Evolutionary conservation across 2,797 vertebrate genomes (phyloP), one percentile per base, ranked within the genome.

Genomic region (Novumbra hubbsi): DNA sequence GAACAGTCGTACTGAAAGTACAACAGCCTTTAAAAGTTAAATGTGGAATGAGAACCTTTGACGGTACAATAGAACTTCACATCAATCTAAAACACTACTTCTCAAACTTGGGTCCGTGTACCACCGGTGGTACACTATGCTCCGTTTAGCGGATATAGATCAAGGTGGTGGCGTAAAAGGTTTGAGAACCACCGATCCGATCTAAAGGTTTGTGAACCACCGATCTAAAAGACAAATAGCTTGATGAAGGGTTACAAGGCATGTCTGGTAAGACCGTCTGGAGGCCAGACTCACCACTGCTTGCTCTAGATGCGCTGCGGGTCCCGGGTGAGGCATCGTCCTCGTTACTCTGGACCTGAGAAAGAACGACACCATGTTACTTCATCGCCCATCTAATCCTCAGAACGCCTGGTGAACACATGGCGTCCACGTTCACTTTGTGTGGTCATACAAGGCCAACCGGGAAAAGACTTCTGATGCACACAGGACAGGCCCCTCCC

Each of bases 331-430:
- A 67, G 19, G 89, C 82, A 76, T 99, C 97, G 68, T 95, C 97
- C 71, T 98, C 97, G 8, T 95, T 96, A 83, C 95, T 96, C 87
- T 96, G 96, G 83, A 98, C 95, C 97, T 98, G 76, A 83, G 81
- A 0, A 78, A 12, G 80, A 85, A 17, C 81, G 71, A 63, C 4
- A 63, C 0, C 45, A 34, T 2, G 2, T 34, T 34, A 5, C 32
- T 2, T 24, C 21, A 9, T 57, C n/a, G 24, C 55, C 8, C 3
- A 55, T n/a, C n/a, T 55, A 55, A 55, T 55, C 52, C 52, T 21
- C 62, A 30, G 5, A 1, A 32, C 19, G 15, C 62, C 28, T 17
- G 62, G 15, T 28, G 5, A 64, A 30, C 15, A 24, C 7, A 24
- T 8, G 21, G 55, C 55, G 7, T 52, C 50, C 50, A 52, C 50